Evolutionary conservation across 2,888 invertebrate genomes (phyloP).

Genomic region (Tinea semifulvella): DNA sequence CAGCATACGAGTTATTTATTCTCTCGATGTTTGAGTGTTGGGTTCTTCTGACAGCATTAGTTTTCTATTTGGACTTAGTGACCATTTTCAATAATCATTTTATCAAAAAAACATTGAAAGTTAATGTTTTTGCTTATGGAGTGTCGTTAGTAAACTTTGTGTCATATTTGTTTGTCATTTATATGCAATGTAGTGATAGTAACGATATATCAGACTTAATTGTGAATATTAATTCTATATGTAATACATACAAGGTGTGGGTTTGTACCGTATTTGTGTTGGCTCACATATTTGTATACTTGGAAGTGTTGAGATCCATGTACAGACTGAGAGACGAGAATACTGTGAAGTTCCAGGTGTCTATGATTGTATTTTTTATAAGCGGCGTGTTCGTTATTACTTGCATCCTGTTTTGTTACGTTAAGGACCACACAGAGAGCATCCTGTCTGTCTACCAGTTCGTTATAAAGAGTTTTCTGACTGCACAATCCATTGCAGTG

Average conservation of each 20-base stretch:
- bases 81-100: constrained; percentile 14
- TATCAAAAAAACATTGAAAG: constrained; percentile 13
- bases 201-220: neutral
- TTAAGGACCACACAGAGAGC: neutral
- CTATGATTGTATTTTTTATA: neutral
- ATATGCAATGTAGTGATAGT: neutral
- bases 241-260: neutral
- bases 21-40: constrained; percentile 14
- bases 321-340: neutral
- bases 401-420: constrained; percentile 3
- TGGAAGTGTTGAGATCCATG: neutral
- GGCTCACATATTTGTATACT: constrained; percentile 2
- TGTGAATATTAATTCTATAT: neutral
- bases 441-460: neutral
- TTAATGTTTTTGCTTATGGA: constrained; percentile 14
- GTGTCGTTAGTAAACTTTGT: neutral
- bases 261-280: neutral
- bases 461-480: neutral
- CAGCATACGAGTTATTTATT: neutral
- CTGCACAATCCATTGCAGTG: neutral
- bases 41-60: constrained; percentile 15
- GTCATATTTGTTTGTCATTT: neutral
- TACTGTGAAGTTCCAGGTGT: neutral
- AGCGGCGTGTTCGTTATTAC: constrained; percentile 3
- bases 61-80: constrained; percentile 18